A percentile compares a stretch with the other conserved stretches of the same genome.
phyloP scores from a whole-genome alignment of 1,140 invertebrate species.

The Grapholita molesta region DNA sequence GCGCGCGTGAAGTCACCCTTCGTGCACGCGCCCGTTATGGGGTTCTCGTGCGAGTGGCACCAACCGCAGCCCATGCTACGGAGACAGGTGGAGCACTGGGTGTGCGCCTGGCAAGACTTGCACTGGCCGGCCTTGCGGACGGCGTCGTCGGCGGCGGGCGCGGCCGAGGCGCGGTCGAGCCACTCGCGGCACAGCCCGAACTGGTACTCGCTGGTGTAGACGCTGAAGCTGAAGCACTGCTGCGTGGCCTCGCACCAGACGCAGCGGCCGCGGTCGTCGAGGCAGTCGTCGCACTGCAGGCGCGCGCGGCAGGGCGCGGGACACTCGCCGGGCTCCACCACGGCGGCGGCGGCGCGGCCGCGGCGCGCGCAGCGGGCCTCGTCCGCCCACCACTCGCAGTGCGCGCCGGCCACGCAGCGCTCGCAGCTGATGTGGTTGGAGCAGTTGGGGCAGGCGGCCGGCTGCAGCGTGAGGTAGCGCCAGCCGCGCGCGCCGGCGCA shows the following conservation, averaged over 20 bases:
- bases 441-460: slow-evolving; percentile 91
- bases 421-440: slow-evolving; percentile 93
- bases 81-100: slow-evolving; percentile 90
- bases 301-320: slow-evolving; percentile 87
- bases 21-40: slow-evolving; percentile 89
- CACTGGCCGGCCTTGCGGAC: slow-evolving; percentile 81
- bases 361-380: slow-evolving; percentile 90
- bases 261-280: slow-evolving; percentile 91
- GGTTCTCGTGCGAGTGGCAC: slow-evolving; percentile 94
- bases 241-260: slow-evolving; percentile 96
- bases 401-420: slow-evolving; percentile 83
- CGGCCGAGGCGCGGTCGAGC: slow-evolving; percentile 87
- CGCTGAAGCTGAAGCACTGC: slow-evolving; percentile 95
- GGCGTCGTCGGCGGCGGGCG: slow-evolving; percentile 55
- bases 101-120: slow-evolving; percentile 87
- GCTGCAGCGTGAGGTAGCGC: slow-evolving; percentile 88
- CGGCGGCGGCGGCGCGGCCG: slow-evolving; percentile 85
- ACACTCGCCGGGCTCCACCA: slow-evolving; percentile 81
- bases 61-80: slow-evolving; percentile 93
- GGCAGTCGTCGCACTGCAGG: slow-evolving; percentile 87
- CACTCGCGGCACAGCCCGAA: slow-evolving; percentile 95
- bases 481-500: slow-evolving; percentile 82
- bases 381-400: slow-evolving; percentile 94
- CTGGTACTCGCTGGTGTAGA: slow-evolving; percentile 96
- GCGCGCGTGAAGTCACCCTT: slow-evolving; percentile 89